Evolutionary conservation across 2,113 vertebrate genomes (phyloP).

Genomic region (Cephalopholis sonnerati): DNA sequence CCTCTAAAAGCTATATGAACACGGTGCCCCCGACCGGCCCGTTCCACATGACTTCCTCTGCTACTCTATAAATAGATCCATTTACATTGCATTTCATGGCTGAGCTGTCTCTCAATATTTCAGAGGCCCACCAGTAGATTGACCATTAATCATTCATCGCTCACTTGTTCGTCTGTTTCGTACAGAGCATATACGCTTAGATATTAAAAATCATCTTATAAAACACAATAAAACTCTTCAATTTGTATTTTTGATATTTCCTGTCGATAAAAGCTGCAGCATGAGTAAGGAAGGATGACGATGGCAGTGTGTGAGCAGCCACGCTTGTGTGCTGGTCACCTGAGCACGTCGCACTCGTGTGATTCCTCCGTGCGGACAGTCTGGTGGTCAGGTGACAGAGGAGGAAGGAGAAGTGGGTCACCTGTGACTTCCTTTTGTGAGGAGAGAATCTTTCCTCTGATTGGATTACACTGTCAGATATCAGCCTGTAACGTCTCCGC

Average conservation of each 20-base stretch:
- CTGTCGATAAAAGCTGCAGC: neutral
- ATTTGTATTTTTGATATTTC: constrained; percentile 1
- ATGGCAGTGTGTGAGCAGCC: neutral
- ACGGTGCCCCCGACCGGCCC: constrained; percentile 34
- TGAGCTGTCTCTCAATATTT: constrained; percentile 78
- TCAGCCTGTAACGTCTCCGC: neutral
- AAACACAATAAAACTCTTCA: neutral
- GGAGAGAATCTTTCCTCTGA: neutral
- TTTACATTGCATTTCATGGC: constrained; percentile 80
- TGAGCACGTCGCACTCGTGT: neutral
- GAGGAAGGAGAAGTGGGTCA: constrained; percentile 5
- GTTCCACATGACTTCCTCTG: constrained; percentile 70
- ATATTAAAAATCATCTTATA: neutral
- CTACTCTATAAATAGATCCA: constrained; percentile 78
- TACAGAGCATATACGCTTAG: neutral
- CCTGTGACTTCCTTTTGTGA: constrained; percentile 27
- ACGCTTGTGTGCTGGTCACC: constrained; percentile 8
- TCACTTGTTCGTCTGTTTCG: constrained; percentile 64
- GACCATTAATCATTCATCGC: constrained; percentile 78
- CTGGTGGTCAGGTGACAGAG: constrained; percentile 32
- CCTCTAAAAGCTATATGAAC: constrained; percentile 76
- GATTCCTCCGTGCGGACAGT: neutral
- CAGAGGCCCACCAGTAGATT: constrained; percentile 73
- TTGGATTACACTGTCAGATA: neutral
- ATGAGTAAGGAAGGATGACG: neutral